Conservation (phyloP, 2,113 vertebrate species). For the Riparia riparia region DNA sequence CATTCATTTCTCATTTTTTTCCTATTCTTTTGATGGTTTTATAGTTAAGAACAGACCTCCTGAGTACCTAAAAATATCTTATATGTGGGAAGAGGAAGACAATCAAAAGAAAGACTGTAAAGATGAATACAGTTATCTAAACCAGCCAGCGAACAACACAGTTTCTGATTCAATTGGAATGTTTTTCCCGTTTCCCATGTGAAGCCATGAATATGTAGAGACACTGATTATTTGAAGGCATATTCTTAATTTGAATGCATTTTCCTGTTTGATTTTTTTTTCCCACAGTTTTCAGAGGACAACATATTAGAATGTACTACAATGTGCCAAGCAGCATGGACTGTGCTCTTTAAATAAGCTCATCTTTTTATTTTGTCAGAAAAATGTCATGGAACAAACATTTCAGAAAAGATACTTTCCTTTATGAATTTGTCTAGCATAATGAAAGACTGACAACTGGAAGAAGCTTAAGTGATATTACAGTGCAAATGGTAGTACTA, state of each 20-base stretch:
- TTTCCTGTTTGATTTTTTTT: neutral
- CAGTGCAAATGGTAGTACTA: neutral
- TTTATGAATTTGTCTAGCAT: neutral
- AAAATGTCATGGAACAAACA: neutral
- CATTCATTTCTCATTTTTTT: neutral
- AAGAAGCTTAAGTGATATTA: neutral
- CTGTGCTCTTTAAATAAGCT: neutral
- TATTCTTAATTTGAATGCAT: neutral
- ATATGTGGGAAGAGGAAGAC: neutral
- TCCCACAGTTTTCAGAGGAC: neutral
- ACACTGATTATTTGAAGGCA: neutral
- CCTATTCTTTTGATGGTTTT: slow-evolving; percentile 3
- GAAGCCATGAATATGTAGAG: neutral
- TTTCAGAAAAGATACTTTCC: neutral
- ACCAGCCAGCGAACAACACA: neutral
- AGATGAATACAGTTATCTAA: neutral
- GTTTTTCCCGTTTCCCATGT: neutral
- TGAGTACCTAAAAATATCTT: slow-evolving; percentile 31
- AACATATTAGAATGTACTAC: neutral
- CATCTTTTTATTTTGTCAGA: neutral
- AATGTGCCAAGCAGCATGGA: neutral
- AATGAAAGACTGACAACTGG: neutral
- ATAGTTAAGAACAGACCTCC: neutral
- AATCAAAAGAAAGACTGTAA: neutral
- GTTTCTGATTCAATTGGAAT: neutral